Evolutionary conservation across 2,797 vertebrate genomes (phyloP), one percentile per base, ranked within the genome.

Genomic region (Sphaeramia orbicularis): DNA sequence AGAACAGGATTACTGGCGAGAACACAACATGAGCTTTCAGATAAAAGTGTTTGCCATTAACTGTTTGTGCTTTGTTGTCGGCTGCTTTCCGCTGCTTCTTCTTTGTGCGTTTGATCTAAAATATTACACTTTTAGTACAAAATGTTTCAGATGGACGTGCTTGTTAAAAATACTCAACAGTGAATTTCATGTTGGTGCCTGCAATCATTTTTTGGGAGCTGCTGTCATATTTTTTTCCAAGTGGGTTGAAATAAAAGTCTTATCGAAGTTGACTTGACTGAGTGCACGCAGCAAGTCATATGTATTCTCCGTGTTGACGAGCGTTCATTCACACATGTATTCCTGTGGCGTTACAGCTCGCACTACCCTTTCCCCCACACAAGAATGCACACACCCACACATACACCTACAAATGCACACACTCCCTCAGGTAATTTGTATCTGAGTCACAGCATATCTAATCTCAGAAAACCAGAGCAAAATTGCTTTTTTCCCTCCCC

Each of bases 361-460:
- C 65, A 41, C 43, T 38, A 13, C 40, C 50, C 65, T 37, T 40
- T 27, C 50, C 41, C 40, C 38, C 24, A 42, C 10, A 32, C 51
- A 27, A 10, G 24, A n/a, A 50, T 32, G 37, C 45, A 24, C 19
- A 56, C 10, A 38, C 11, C 7, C 32, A 19, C 35, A 8, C 8
- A 2, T 14, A 41, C 19, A 54, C 13, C 7, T 7, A 16, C 40
- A 36, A 15, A 18, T 18, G 13, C 62, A 48, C 37, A 37, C 71
- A n/a, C 42, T 16, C 61, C 50, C 74, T 47, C 19, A 73, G 65
- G 78, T 82, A 65, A 81, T 86, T 89, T 87, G 81, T 84, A 79
- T 86, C 83, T 55, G 57, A 87, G 78, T 81, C 86, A 72, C 70
- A 74, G 86, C 86, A 81, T 76, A 81, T 89, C 86, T 89, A 91